Base-by-base conservation (phyloP, 2,113 vertebrate species). In the Hipposideros armiger region DNA sequence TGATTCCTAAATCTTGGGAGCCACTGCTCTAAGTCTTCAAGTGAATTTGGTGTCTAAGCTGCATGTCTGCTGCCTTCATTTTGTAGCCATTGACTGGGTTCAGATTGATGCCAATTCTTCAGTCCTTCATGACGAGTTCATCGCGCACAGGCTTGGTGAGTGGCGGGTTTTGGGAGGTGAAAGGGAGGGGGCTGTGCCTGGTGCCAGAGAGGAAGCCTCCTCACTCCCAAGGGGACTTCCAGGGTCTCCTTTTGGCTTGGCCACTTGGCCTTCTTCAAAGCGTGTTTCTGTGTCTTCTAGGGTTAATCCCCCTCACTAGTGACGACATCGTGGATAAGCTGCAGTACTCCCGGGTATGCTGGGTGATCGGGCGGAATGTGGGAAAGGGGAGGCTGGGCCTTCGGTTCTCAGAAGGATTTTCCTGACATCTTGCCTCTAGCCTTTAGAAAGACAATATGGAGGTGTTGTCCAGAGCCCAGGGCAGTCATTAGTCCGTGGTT, bases 21-120 rank as follows among this genome's bases (percentile, higher is more conserved):
- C 14, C 15, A 15, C 22, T 77, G 10, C 32, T 69, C 0, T 62
- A 9, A 60, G n/a, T 50, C 60, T 81, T 45, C 4, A 62, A 24
- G 28, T 52, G 52, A 73, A 58, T 78, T 62, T 47, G 77, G 26
- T 82, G 50, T 62, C 45, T 89, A 28, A 92, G 36, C 36, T 58
- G 22, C 45, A 4, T 32, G 47, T 60, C 36, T 58, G 50, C 95
- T 86, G 56, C 73, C 60, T 92, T 30, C 14, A 8, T 60, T 45
- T 50, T 97, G 26, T 96, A 99, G 99, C 99, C 20, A 99, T 99
- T 0, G 99, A 99, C 98, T 99, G 99, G 99, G 99, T 99, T 67
- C 99, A 99, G 97, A 99, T 99, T 5, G 99, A 99, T 3, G 99
- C 99, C 94, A 99, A 99, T 97, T 99, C 99, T 14, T 99, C 99